Conservation (phyloP, 2,797 vertebrate species). For the Huso huso region DNA sequence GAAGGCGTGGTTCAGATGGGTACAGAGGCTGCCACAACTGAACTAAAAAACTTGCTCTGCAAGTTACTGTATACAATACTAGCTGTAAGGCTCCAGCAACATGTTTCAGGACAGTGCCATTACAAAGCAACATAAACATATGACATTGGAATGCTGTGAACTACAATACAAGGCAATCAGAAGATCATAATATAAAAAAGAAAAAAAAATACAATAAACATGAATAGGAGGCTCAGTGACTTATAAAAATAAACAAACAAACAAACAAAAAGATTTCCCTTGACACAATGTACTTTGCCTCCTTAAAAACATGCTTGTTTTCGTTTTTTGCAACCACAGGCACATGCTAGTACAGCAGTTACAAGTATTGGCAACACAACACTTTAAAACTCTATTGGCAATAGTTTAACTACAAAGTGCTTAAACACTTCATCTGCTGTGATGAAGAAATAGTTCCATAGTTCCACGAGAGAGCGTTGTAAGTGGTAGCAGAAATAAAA, state of each 20-base stretch:
- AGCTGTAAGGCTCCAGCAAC: conserved; percentile 55
- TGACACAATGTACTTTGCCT: conserved; percentile 42
- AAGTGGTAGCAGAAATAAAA: conserved; percentile 27
- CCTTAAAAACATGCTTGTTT: conserved; percentile 41
- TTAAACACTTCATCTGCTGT: conserved; percentile 63
- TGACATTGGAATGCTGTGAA: conserved; percentile 52
- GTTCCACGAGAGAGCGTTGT: conserved; percentile 42
- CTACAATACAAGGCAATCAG: conserved; percentile 52
- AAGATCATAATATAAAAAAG: conserved; percentile 40
- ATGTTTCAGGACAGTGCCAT: conserved; percentile 47
- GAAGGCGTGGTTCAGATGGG: not conserved
- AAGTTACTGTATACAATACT: conserved; percentile 13
- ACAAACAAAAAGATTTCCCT: conserved; percentile 19
- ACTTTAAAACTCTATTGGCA: conserved; percentile 72
- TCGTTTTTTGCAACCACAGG: conserved; percentile 45
- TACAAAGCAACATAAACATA: conserved; percentile 58
- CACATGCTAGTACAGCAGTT: conserved; percentile 41
- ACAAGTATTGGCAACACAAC: conserved; percentile 72
- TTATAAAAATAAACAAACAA: conserved; percentile 17
- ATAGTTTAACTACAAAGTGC: conserved; percentile 92
- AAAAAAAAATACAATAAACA: conserved; percentile 43
- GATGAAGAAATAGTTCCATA: conserved; percentile 55
- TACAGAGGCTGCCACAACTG: too few species aligned
- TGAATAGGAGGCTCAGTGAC: conserved; percentile 45
- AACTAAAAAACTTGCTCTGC: conserved; percentile 13